phyloP scores from a whole-genome alignment of 2,888 invertebrate species.

The Drosophila robusta region DNA sequence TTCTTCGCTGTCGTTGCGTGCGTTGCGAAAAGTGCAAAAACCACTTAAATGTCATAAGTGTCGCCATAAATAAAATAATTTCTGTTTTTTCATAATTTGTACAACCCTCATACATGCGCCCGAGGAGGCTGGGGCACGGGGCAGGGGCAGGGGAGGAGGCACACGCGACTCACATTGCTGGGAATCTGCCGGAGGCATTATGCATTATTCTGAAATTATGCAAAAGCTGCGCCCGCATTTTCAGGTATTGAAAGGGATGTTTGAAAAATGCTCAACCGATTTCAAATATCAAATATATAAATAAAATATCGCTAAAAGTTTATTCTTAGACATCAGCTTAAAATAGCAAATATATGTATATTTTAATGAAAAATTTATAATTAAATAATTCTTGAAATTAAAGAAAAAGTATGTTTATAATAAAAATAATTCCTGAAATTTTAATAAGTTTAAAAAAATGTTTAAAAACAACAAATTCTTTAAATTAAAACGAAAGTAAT shows the following conservation, averaged over 20 bases:
- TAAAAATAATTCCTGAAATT: too few species aligned
- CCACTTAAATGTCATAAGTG: slow-evolving; percentile 74
- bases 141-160: not conserved
- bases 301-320: not conserved
- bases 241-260: not conserved
- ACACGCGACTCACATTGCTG: slow-evolving; percentile 58
- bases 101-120: slow-evolving; percentile 50
- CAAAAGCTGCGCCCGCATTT: slow-evolving; percentile 63
- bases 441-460: too few species aligned
- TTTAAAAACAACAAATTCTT: too few species aligned
- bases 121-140: not conserved
- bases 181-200: slow-evolving; percentile 58
- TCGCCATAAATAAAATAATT: slow-evolving; percentile 74
- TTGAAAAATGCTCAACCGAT: not conserved
- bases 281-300: not conserved
- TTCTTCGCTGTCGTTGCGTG: slow-evolving; percentile 50
- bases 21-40: slow-evolving; percentile 71
- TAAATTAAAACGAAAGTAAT: too few species aligned
- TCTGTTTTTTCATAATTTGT: slow-evolving; percentile 39
- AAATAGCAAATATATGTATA: not conserved
- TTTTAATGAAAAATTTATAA: too few species aligned
- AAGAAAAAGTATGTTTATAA: too few species aligned
- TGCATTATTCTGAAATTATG: slow-evolving; percentile 34
- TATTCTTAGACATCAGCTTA: not conserved
- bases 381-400: too few species aligned